Base-by-base conservation (phyloP, 1,140 invertebrate genomes). In the Steinernema khuongi region DNA sequence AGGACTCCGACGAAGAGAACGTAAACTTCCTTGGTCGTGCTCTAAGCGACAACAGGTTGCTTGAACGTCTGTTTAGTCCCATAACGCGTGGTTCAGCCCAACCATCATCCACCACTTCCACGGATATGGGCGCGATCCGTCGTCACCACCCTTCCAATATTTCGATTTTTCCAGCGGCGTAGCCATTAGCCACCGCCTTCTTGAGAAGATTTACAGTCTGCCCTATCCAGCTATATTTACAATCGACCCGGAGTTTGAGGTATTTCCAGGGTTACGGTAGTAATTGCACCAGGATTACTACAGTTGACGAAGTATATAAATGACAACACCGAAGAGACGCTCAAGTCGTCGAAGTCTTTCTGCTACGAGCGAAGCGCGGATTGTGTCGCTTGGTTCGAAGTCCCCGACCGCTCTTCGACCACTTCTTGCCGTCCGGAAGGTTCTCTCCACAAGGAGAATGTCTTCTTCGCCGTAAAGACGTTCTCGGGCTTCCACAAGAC, bases 31-130 rank as follows among this genome's bases (percentile, higher is more conserved):
- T 19, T 69, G 77, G 77, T n/a, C 41, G 74, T 67, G 76, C 31
- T 1, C 29, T 78, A 1, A 28, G 36, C n/a, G 77, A 78, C 70
- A 14, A n/a, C 36, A 19, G 36, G 75, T 77, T 22, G 41, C 67
- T 70, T 1, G 67, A 22, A 19, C 14, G 18, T 60, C 4, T 29
- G 26, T 1, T 66, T 4, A 4, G 28, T 17, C 29, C 0, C 28
- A 7, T 19, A 31, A 74, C 18, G 31, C 19, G 66, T 18, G 2
- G 30, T 75, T 75, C n/a, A 77, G 75, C 1, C 75, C 70, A 1
- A 78, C 76, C n/a, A 78, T 78, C 2, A 78, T 76, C 60, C 77
- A 78, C 67, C 77, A 78, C 41, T 78, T 72, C 60, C 74, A 76
- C 43, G 74, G 74, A 0, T 76, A 43, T 29, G 31, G 19, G 11